A percentile compares a stretch with the other conserved stretches of the same genome.
Evolutionary conservation across 2,888 invertebrate species (phyloP).

Genomic region (Carcina quercana): DNA sequence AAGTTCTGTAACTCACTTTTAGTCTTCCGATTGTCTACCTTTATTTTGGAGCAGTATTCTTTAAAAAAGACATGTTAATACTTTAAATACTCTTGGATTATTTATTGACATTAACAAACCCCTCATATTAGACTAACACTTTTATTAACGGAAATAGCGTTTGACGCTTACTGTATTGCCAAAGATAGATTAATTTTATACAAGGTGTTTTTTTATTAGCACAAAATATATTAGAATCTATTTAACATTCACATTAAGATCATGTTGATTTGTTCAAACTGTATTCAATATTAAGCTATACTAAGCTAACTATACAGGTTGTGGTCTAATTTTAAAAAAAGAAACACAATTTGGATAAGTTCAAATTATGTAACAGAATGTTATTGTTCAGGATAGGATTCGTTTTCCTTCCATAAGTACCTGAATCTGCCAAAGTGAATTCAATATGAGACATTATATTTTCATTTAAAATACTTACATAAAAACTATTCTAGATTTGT

Average conservation of each 20-base stretch:
- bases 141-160: conserved; percentile 30
- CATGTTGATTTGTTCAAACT: no score
- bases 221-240: conserved; percentile 11
- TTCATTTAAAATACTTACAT: conserved; percentile 23
- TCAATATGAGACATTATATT: conserved; percentile 24
- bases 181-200: no score
- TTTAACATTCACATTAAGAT: no score
- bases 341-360: no score
- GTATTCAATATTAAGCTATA: no score
- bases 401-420: conserved; percentile 53
- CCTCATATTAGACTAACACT: conserved; percentile 34
- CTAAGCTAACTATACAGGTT: no score
- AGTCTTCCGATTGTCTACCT: conserved; percentile 56
- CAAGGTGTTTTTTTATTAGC: no score
- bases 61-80: conserved; percentile 67
- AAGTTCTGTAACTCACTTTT: conserved; percentile 46
- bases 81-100: conserved; percentile 36
- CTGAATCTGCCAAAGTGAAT: conserved; percentile 42
- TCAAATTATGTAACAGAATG: conserved; percentile 7
- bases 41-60: conserved; percentile 65
- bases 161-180: conserved; percentile 37
- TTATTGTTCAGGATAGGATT: conserved; percentile 20
- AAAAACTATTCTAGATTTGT: conserved; percentile 28
- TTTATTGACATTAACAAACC: conserved; percentile 40
- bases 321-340: no score